Conservation (phyloP, 2,113 vertebrate genomes). For the Irena cyanogastra region DNA sequence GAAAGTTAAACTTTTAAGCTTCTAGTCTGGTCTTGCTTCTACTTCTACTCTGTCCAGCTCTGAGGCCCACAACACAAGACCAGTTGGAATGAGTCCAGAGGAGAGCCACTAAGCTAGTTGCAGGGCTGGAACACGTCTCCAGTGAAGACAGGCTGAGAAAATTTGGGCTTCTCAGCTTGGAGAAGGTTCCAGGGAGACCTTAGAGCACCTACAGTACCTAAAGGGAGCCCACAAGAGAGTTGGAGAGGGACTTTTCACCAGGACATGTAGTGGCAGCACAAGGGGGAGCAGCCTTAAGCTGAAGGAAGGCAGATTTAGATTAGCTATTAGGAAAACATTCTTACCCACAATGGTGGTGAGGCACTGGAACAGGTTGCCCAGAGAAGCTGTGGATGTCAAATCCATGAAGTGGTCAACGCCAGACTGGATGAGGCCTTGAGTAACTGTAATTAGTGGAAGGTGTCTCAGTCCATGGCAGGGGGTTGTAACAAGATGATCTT, state of each 20-base stretch:
- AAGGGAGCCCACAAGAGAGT: background rate
- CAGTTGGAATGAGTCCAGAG: background rate
- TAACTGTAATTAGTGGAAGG: background rate
- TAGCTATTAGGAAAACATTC: background rate
- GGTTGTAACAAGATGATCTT: background rate
- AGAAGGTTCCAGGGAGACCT: background rate
- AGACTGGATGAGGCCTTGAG: background rate
- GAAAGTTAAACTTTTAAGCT: background rate
- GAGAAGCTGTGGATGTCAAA: background rate
- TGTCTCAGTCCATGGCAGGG: background rate
- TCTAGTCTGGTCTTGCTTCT: background rate
- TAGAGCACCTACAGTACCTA: background rate
- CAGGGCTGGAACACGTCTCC: fast-evolving
- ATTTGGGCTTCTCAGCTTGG: background rate
- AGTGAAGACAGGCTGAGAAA: background rate
- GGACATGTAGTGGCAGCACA: background rate
- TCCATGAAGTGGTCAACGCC: background rate
- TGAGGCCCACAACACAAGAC: fast-evolving
- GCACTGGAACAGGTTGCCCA: background rate
- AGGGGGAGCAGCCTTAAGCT: background rate
- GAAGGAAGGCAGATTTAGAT: background rate
- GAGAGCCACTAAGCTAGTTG: background rate
- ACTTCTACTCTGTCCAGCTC: background rate
- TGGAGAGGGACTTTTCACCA: background rate
- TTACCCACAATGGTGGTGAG: background rate